A percentile compares a stretch with the other conserved stretches of the same genome.
Conservation (phyloP, 2,888 invertebrate genomes). For the Rhopalosiphum nymphaeae region DNA sequence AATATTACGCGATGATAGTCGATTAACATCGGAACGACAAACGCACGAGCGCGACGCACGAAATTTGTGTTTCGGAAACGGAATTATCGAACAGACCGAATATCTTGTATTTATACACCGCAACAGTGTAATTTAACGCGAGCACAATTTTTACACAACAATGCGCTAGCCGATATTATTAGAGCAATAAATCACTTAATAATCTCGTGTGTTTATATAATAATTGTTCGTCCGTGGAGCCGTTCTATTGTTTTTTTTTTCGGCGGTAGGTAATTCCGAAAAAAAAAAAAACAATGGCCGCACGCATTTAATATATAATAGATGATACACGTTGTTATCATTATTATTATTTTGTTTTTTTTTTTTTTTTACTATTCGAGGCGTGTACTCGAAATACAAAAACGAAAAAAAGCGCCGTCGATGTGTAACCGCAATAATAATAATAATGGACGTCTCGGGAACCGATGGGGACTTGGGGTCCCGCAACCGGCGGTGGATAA, state of each 20-base stretch:
- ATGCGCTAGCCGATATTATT: slow-evolving; percentile 25
- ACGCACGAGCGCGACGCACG: slow-evolving; percentile 5
- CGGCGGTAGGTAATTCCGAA: background rate
- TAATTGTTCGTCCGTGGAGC: slow-evolving; percentile 33
- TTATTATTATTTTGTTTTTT: background rate
- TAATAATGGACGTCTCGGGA: background rate
- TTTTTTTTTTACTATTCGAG: background rate
- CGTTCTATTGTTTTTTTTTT: slow-evolving; percentile 33
- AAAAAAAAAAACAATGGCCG: slow-evolving; percentile 3
- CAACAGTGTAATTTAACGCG: background rate
- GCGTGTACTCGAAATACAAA: background rate
- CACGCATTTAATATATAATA: background rate
- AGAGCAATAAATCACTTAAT: slow-evolving; percentile 21
- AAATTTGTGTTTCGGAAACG: background rate
- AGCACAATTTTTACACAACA: slow-evolving; percentile 7
- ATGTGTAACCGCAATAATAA: background rate
- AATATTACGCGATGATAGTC: background rate
- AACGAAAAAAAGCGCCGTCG: background rate
- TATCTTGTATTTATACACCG: background rate
- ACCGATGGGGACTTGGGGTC: background rate
- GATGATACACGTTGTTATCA: background rate
- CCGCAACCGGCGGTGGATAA: background rate
- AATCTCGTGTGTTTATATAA: slow-evolving; percentile 5
- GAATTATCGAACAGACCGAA: background rate
- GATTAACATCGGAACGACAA: slow-evolving; percentile 16